These are phyloP conservation scores for Pachypsylla venusta DNA, from an alignment of 1,140 invertebrate genomes.

Conservation along the genomic window DNA sequence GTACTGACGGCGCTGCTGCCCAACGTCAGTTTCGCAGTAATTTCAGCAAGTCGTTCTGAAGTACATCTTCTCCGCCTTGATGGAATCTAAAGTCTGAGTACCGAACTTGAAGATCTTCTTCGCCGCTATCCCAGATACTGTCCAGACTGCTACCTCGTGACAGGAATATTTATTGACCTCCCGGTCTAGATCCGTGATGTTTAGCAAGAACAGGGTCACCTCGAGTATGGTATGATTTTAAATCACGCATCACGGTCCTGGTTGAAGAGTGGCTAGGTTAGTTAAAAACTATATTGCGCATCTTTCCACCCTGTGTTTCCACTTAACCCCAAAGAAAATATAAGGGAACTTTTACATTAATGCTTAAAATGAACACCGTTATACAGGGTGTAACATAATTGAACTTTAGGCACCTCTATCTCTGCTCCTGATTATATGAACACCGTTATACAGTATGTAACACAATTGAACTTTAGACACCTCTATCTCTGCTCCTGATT, in stretches of 20 bases:
- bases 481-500: too few species aligned
- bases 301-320: too few species aligned
- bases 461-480: too few species aligned
- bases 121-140: conserved; percentile 5
- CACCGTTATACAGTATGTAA: too few species aligned
- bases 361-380: too few species aligned
- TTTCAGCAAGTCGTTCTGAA: background rate
- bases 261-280: conserved; percentile 4
- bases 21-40: conserved; percentile 1
- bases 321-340: too few species aligned
- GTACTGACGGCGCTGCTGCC: background rate
- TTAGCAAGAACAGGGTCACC: background rate
- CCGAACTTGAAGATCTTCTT: background rate
- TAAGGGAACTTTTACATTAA: too few species aligned
- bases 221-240: background rate
- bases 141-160: background rate
- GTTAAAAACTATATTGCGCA: too few species aligned
- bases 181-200: too few species aligned
- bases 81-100: background rate
- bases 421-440: too few species aligned
- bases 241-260: background rate
- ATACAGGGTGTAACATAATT: too few species aligned
- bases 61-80: background rate
- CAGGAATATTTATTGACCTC: conserved; percentile 5
- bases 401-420: too few species aligned